These are phyloP conservation scores for Falco peregrinus DNA, from an alignment of 2,797 vertebrate species.

Conservation along the genomic window DNA sequence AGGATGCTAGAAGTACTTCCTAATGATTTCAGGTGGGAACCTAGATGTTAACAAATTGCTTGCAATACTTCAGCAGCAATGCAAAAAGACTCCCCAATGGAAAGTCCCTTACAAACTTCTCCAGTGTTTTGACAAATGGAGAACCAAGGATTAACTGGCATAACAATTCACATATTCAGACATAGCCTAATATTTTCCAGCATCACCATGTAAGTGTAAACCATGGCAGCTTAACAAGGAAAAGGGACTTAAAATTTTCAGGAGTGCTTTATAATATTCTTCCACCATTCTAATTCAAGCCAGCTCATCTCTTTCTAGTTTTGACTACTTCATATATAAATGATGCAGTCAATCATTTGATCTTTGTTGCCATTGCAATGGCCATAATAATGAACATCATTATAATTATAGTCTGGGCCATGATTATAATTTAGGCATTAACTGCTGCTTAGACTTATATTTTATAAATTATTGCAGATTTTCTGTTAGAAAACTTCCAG, in stretches of 20 bases:
- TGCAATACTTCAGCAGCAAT: not conserved
- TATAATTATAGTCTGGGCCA: not conserved
- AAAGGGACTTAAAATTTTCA: not conserved
- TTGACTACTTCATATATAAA: not conserved
- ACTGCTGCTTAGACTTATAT: not conserved
- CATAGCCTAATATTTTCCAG: not conserved
- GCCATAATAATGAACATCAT: not conserved
- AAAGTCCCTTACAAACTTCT: not conserved
- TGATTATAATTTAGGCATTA: not conserved
- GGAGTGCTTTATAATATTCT: not conserved
- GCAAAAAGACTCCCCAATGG: slow-evolving; percentile 23
- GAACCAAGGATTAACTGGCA: not conserved
- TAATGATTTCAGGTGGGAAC: slow-evolving; percentile 19
- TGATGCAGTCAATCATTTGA: not conserved
- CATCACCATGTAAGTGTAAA: not conserved
- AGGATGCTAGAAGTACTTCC: slow-evolving; percentile 11
- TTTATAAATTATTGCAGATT: not conserved
- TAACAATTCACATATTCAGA: not conserved
- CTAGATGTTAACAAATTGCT: slow-evolving; percentile 24
- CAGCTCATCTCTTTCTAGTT: not conserved
- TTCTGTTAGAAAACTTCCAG: not conserved
- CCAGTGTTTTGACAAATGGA: slow-evolving; percentile 5
- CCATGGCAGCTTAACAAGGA: not conserved
- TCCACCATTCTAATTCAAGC: not conserved
- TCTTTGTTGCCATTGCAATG: not conserved